Conservation (phyloP, 2,113 vertebrate species). For the Phainopepla nitens region DNA sequence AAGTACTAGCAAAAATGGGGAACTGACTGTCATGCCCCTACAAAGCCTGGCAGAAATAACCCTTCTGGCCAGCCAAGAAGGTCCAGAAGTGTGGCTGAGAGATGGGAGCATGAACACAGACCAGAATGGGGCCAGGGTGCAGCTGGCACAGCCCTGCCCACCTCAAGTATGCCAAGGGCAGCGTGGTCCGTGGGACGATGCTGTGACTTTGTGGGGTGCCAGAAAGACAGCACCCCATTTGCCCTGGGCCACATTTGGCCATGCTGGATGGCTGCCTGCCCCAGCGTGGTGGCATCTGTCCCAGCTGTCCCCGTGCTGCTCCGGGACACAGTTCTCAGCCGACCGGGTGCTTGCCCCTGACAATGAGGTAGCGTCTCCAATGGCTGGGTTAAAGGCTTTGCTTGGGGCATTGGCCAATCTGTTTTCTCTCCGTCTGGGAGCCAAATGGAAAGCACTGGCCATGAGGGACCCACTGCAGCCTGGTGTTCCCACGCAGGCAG, state of each 20-base stretch:
- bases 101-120: neutral
- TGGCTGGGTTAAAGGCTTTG: constrained; percentile 22
- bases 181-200: neutral
- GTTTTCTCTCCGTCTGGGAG: neutral
- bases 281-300: neutral
- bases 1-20: neutral
- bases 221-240: neutral
- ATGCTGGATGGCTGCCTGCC: neutral
- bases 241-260: neutral
- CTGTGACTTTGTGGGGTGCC: neutral
- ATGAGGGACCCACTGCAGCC: neutral
- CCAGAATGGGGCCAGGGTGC: neutral
- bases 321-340: neutral
- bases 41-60: neutral
- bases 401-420: constrained; percentile 2
- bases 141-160: neutral
- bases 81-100: neutral
- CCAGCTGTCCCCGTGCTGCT: neutral
- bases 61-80: neutral
- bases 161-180: neutral
- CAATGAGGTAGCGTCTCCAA: constrained; percentile 43
- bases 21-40: neutral
- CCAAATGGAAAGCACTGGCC: neutral
- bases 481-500: neutral
- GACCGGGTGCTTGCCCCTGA: neutral